phyloP scores from a whole-genome alignment of 2,113 vertebrate species.

The Beaufortia kweichowensis region DNA sequence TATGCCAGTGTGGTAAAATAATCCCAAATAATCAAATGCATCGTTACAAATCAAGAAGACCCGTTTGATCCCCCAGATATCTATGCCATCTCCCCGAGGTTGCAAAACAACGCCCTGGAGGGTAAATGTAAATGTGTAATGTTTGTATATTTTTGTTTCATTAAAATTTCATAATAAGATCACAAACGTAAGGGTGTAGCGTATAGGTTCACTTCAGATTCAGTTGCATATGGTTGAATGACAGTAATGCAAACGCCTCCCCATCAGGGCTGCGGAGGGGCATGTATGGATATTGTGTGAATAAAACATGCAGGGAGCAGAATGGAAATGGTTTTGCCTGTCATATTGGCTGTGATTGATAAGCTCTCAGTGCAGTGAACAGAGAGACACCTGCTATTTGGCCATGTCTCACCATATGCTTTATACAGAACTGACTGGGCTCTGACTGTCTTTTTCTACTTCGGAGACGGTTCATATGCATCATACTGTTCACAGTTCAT shows the following conservation, averaged over 20 bases:
- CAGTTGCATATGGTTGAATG: constrained; percentile 14
- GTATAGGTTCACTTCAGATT: constrained; percentile 29
- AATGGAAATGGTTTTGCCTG: constrained; percentile 49
- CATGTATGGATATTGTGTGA: constrained; percentile 45
- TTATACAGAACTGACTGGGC: constrained; percentile 12
- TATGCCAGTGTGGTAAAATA: too few species aligned
- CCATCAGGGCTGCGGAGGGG: neutral
- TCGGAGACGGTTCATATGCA: too few species aligned
- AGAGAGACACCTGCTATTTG: constrained; percentile 41
- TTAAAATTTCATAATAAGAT: constrained; percentile 11
- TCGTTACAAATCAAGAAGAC: too few species aligned
- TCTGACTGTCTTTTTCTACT: too few species aligned
- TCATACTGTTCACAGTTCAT: too few species aligned
- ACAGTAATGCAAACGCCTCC: neutral
- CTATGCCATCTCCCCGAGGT: neutral
- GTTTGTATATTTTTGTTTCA: neutral
- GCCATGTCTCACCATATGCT: constrained; percentile 25
- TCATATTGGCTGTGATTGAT: constrained; percentile 47
- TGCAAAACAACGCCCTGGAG: neutral
- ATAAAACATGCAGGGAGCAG: constrained; percentile 38
- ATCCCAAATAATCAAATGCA: too few species aligned
- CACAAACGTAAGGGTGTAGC: neutral
- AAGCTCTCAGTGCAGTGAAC: constrained; percentile 40
- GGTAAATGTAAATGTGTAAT: neutral
- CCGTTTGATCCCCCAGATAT: too few species aligned